phyloP scores from a whole-genome alignment of 2,888 invertebrate genomes.

The Scrobipalpa atriplicella region DNA sequence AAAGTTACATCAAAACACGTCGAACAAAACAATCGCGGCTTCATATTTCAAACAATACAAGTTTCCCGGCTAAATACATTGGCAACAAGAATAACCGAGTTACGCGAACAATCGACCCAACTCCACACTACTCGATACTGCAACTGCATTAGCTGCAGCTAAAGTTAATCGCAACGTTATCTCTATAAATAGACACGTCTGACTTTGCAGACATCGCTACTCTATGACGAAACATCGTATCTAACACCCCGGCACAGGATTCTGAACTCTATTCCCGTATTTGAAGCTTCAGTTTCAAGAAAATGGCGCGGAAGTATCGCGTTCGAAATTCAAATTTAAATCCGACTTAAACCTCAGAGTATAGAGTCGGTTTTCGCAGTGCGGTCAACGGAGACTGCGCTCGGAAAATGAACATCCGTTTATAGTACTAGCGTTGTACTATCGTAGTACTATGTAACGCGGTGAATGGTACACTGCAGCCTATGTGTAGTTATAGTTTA shows the following conservation, averaged over 20 bases:
- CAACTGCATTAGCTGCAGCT: slow-evolving; percentile 55
- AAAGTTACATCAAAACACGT: slow-evolving; percentile 6
- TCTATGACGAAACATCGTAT: slow-evolving; percentile 45
- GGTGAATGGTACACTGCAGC: slow-evolving; percentile 43
- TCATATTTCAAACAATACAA: neutral
- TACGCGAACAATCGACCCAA: slow-evolving; percentile 54
- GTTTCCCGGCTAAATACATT: slow-evolving; percentile 13
- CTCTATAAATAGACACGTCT: slow-evolving; percentile 74
- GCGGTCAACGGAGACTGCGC: slow-evolving; percentile 55
- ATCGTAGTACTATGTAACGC: slow-evolving; percentile 65
- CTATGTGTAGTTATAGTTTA: slow-evolving; percentile 52
- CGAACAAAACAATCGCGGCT: slow-evolving; percentile 5
- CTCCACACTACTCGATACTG: slow-evolving; percentile 38
- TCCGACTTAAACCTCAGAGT: neutral
- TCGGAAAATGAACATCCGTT: slow-evolving; percentile 74
- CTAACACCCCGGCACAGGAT: slow-evolving; percentile 32
- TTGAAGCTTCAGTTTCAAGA: neutral
- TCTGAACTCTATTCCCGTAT: slow-evolving; percentile 40
- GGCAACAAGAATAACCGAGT: slow-evolving; percentile 35
- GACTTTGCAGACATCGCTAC: slow-evolving; percentile 71
- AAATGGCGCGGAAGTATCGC: neutral
- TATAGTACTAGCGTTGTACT: slow-evolving; percentile 77
- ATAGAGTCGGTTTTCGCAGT: slow-evolving; percentile 42
- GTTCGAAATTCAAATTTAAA: slow-evolving; percentile 8
- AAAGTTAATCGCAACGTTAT: slow-evolving; percentile 62